Percentiles rank a stretch among this genome's conserved stretches.
phyloP scores from a whole-genome alignment of 2,113 vertebrate species.

The Peromyscus polionotus region DNA sequence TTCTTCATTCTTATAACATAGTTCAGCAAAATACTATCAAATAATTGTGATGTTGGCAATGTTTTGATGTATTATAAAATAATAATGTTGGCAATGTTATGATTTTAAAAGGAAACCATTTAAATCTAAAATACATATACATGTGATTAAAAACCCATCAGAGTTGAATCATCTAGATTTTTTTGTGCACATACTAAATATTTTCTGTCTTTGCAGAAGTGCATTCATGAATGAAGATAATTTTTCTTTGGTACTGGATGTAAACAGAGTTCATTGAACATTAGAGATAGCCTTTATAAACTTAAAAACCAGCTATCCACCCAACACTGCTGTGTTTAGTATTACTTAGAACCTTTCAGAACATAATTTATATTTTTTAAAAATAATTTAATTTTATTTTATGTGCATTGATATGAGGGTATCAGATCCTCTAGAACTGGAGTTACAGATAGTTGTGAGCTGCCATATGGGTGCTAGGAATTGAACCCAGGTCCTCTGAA shows the following conservation, averaged over 20 bases:
- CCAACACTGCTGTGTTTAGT: not conserved
- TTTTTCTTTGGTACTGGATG: conserved; percentile 38
- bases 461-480: not conserved
- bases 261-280: conserved; percentile 38
- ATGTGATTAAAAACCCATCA: not conserved
- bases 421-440: not conserved
- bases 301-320: not conserved
- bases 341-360: not conserved
- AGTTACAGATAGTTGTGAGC: not conserved
- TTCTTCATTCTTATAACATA: not conserved
- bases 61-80: not conserved
- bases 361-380: not conserved
- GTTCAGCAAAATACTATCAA: not conserved
- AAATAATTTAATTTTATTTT: not conserved
- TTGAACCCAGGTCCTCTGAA: not conserved
- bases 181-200: not conserved
- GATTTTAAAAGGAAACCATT: conserved; percentile 27
- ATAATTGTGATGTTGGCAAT: not conserved
- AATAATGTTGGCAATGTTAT: not conserved
- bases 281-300: conserved; percentile 35
- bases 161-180: conserved; percentile 16
- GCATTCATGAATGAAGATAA: not conserved
- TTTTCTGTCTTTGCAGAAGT: not conserved
- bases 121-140: not conserved
- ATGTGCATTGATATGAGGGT: not conserved